Evolutionary conservation across 2,888 invertebrate species (phyloP), one percentile per base, ranked within the genome.

Genomic region (Nysson spinosus): DNA sequence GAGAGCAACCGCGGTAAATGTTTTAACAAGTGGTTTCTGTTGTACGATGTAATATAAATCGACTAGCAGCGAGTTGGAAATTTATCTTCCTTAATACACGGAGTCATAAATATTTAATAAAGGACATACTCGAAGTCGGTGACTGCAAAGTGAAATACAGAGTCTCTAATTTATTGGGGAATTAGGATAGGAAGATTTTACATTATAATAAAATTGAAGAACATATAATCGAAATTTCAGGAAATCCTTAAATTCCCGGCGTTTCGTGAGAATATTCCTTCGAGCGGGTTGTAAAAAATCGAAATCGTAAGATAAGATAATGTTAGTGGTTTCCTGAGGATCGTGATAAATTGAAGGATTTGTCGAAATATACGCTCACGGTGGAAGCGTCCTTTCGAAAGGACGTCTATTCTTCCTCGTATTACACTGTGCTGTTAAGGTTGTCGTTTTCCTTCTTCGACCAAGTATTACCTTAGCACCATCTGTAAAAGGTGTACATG

Each of bases 261-360:
- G 34, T 19, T 17, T 4, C 11, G 22, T n/a, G 16, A 19, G 19
- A 20, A 28, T n/a, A n/a, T 16, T 49, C n/a, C 20, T 11, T 7
- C 12, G 28, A 12, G n/a, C 22, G 26, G 14, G 24, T 12, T 30
- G 19, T 39, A 30, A 49, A 42, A 54, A 42, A 16, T 9, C 7
- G 20, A 52, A 37, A 22, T 30, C n/a, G 30, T 26, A 17, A 28
- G 17, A 40, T 4, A 37, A 30, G 7, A 20, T n/a, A 28, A 19
- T 35, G 35, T 43, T 35, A 26, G 32, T 26, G 32, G 11, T 6
- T 37, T 28, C 16, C 14, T 30, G 30, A 35, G 20, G 24, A 51
- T 24, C 34, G 32, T 43, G 51, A 68, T 51, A 66, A 66, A 54
- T 61, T 28, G 60, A 35, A 4, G 60, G 47, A 61, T 51, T 42